Conservation (phyloP, 2,113 vertebrate species). For the Manacus vitellinus region DNA sequence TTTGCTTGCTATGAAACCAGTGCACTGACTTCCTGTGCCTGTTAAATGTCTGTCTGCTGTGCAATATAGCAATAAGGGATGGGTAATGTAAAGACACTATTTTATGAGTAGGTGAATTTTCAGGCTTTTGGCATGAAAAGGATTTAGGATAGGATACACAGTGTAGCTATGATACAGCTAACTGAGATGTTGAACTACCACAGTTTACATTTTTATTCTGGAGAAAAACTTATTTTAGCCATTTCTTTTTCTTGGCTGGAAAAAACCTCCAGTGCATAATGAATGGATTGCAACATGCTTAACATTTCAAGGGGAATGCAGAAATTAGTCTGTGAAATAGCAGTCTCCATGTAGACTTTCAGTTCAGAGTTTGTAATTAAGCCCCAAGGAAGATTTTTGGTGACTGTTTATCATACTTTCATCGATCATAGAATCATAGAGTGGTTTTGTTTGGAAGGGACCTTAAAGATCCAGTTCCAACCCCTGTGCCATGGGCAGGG, state of each 20-base stretch:
- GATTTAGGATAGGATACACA: not conserved
- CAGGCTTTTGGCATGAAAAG: not conserved
- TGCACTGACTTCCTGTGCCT: not conserved
- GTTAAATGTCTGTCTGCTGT: not conserved
- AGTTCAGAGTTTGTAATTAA: not conserved
- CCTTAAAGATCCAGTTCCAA: not conserved
- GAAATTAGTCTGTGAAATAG: not conserved
- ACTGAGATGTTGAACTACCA: not conserved
- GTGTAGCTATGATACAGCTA: not conserved
- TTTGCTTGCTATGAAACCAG: not conserved
- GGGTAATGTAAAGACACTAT: not conserved
- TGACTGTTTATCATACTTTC: not conserved
- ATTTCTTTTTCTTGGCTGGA: not conserved
- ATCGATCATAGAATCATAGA: not conserved
- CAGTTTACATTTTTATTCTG: not conserved
- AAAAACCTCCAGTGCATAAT: not conserved
- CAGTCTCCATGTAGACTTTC: not conserved
- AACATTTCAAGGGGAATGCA: not conserved
- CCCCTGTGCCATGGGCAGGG: accelerated
- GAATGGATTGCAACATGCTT: not conserved
- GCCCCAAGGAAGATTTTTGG: not conserved
- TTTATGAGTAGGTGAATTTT: not conserved
- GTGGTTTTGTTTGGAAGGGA: not conserved
- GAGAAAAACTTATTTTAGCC: not conserved
- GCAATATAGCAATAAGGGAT: not conserved